These are phyloP conservation scores for Anniella stebbinsi DNA, from an alignment of 2,797 vertebrate species.

Conservation along the genomic window DNA sequence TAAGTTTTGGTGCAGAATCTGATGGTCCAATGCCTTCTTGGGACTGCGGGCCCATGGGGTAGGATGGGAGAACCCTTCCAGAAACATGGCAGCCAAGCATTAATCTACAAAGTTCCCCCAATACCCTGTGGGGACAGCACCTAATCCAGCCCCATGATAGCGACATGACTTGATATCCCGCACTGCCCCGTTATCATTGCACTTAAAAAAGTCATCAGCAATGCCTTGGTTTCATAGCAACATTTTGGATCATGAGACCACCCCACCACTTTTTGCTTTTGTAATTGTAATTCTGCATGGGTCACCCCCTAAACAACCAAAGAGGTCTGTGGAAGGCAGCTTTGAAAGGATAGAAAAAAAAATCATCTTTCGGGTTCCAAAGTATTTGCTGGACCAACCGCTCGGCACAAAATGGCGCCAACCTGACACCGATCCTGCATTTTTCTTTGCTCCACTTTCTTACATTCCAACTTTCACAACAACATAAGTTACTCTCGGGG, in stretches of 20 bases:
- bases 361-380: not conserved
- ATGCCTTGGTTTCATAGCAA: not conserved
- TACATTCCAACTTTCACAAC: slow-evolving; percentile 63
- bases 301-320: slow-evolving; percentile 7
- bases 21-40: not conserved
- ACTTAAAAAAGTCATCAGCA: slow-evolving; percentile 1
- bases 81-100: not conserved
- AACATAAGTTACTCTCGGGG: slow-evolving; percentile 82
- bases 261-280: slow-evolving; percentile 41
- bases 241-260: not conserved
- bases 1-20: not conserved
- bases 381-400: not conserved
- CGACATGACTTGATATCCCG: not conserved
- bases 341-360: slow-evolving; percentile 13
- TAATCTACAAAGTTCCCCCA: not conserved
- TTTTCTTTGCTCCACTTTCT: not conserved
- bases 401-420: not conserved
- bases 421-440: accelerated
- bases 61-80: not conserved
- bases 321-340: slow-evolving; percentile 19
- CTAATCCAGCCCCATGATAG: not conserved
- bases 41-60: not conserved
- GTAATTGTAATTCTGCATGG: not conserved
- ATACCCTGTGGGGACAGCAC: not conserved
- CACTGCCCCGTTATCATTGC: not conserved